phyloP scores from a whole-genome alignment of 2,797 vertebrate species.

The Taenioides sp. region DNA sequence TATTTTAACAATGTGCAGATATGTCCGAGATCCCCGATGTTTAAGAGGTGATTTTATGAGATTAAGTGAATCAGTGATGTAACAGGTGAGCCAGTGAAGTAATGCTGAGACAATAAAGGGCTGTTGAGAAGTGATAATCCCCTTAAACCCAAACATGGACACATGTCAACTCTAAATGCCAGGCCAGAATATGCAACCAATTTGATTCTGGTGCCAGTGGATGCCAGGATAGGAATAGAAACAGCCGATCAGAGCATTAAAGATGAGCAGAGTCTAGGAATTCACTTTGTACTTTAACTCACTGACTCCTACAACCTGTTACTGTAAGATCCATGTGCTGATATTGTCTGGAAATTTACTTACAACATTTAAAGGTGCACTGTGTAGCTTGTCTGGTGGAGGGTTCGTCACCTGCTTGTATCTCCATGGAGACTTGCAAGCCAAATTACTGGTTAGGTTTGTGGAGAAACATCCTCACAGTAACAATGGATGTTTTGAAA shows the following conservation, averaged over 20 bases:
- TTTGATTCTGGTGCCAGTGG: background rate
- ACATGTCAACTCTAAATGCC: background rate
- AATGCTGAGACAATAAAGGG: background rate
- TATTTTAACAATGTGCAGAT: background rate
- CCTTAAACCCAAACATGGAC: slow-evolving; percentile 8
- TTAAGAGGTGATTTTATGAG: background rate
- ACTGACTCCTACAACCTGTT: background rate
- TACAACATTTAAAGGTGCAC: too few relatives aligned
- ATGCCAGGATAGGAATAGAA: background rate
- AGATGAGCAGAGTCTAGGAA: background rate
- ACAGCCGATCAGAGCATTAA: background rate
- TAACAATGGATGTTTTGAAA: too few relatives aligned
- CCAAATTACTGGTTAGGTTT: too few relatives aligned
- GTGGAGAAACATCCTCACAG: too few relatives aligned
- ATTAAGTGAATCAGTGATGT: background rate
- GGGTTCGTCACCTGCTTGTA: too few relatives aligned
- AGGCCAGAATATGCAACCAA: background rate
- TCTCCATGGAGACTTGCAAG: too few relatives aligned
- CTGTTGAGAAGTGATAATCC: slow-evolving; percentile 6
- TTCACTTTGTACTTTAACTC: background rate
- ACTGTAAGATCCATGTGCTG: background rate
- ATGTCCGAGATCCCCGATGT: background rate
- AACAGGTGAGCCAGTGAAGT: slow-evolving; percentile 4
- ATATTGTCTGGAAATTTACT: too few relatives aligned
- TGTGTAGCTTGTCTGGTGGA: too few relatives aligned